Evolutionary conservation across 2,797 vertebrate genomes (phyloP), one percentile per base, ranked within the genome.

Genomic region (Peromyscus nudipes): DNA sequence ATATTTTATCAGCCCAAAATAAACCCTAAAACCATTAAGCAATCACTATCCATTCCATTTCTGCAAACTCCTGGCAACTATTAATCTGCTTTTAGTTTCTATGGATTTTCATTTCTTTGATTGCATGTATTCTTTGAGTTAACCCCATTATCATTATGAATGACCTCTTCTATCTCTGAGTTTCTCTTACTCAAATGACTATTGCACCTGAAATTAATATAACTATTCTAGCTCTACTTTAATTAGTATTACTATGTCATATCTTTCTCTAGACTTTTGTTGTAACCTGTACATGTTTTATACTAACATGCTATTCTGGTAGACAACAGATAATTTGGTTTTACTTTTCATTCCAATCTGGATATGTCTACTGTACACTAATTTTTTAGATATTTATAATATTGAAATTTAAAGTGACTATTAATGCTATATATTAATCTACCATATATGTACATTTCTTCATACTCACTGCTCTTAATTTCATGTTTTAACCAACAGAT

Each of bases 51-150:
- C 21, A 52, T 34, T 57, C 75, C 43, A n/a, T 64, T 83, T 46
- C 27, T 43, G 13, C 6, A 25, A 94, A 27, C 14, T 34, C 67
- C 65, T 46, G 75, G 65, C 69, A 90, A 90, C 13, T 29, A 76
- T 34, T 77, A 49, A 94, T 96, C 62, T 94, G 25, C n/a, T 89
- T 92, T 95, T 46, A 29, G 3, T 65, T 57, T 94, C 46, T 65
- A 64, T 0, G 27, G 52, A 76, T 67, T 81, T 89, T 21, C 12
- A 43, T 67, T 23, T 52, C 69, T 29, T 67, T 6, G 10, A 57
- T 37, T 19, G 12, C 80, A 64, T n/a, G 0, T 81, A 46, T 93
- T 92, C 84, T 77, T 86, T 23, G 25, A 46, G n/a, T 49, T 77
- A 62, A 89, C 73, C 31, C 43, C 67, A 31, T 89, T 89, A 71